Evolutionary conservation across 2,797 vertebrate genomes (phyloP).

Genomic region (Gadopsis marmoratus): DNA sequence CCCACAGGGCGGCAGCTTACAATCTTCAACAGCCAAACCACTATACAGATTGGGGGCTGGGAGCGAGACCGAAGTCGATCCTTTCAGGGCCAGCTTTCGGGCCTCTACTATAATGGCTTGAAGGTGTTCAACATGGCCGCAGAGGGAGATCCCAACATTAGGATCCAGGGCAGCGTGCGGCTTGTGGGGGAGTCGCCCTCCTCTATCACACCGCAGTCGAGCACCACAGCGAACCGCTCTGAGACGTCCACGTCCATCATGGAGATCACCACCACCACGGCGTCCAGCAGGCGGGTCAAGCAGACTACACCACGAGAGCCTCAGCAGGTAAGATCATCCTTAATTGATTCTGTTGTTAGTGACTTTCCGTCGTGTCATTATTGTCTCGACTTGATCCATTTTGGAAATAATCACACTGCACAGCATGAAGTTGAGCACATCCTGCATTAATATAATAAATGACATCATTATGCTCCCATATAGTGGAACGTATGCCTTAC

Average conservation of each 20-base stretch:
- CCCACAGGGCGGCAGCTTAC: slow-evolving; percentile 98
- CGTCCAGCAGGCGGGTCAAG: slow-evolving; percentile 92
- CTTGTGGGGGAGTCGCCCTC: slow-evolving; percentile 96
- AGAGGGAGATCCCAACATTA: slow-evolving; percentile 96
- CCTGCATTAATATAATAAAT: slow-evolving; percentile 34
- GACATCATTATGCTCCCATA: slow-evolving; percentile 9
- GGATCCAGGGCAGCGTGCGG: slow-evolving; percentile 95
- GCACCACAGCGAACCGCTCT: slow-evolving; percentile 95
- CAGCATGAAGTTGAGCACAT: slow-evolving; percentile 34
- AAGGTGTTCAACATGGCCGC: slow-evolving; percentile 99
- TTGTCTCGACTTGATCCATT: slow-evolving; percentile 20
- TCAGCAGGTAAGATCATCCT: slow-evolving; percentile 88
- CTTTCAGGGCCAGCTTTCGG: slow-evolving; percentile 99
- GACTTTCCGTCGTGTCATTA: slow-evolving; percentile 10
- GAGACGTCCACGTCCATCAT: slow-evolving; percentile 97
- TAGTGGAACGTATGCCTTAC: slow-evolving; percentile 13
- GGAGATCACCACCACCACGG: slow-evolving; percentile 93
- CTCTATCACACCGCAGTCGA: slow-evolving; percentile 97
- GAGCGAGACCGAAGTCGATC: slow-evolving; percentile 94
- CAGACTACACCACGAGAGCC: slow-evolving; percentile 92
- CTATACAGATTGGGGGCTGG: slow-evolving; percentile 99
- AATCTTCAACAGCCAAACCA: slow-evolving; percentile 99
- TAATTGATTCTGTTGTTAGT: not conserved
- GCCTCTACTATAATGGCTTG: slow-evolving; percentile 99
- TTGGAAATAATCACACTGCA: slow-evolving; percentile 29